These are phyloP conservation scores for Arrhopalites spinosus DNA, from an alignment of 2,888 invertebrate species.

Conservation along the genomic window DNA sequence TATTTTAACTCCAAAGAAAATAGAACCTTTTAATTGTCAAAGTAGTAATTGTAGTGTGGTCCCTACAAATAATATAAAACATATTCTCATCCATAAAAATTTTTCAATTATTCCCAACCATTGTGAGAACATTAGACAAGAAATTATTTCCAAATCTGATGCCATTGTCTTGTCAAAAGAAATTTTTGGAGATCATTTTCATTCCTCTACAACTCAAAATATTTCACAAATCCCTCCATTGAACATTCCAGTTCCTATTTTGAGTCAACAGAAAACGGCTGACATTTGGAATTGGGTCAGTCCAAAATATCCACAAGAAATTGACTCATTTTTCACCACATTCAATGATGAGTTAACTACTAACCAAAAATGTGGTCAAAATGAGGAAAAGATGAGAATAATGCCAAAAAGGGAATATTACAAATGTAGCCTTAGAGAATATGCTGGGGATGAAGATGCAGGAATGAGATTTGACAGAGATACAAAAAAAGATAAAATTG, in stretches of 20 bases:
- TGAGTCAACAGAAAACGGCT: slow-evolving; percentile 9
- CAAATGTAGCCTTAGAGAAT: neutral
- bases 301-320: neutral
- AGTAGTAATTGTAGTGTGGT: slow-evolving; percentile 15
- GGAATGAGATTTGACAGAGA: too few relatives aligned
- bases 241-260: neutral
- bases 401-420: neutral
- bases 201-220: neutral
- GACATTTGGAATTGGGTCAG: slow-evolving; percentile 32
- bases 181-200: neutral
- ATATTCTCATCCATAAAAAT: neutral
- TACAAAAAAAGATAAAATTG: too few relatives aligned
- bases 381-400: too few relatives aligned
- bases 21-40: neutral
- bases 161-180: neutral
- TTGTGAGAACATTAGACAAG: neutral
- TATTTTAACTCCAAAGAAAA: neutral
- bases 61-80: neutral
- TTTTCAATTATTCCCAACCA: neutral
- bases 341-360: neutral
- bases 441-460: too few relatives aligned
- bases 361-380: neutral
- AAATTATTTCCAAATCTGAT: neutral
- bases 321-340: too few relatives aligned
- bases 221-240: neutral